These are phyloP conservation scores for Ceratosolen fusciceps DNA, from an alignment of 1,140 invertebrate genomes.

Conservation along the genomic window DNA sequence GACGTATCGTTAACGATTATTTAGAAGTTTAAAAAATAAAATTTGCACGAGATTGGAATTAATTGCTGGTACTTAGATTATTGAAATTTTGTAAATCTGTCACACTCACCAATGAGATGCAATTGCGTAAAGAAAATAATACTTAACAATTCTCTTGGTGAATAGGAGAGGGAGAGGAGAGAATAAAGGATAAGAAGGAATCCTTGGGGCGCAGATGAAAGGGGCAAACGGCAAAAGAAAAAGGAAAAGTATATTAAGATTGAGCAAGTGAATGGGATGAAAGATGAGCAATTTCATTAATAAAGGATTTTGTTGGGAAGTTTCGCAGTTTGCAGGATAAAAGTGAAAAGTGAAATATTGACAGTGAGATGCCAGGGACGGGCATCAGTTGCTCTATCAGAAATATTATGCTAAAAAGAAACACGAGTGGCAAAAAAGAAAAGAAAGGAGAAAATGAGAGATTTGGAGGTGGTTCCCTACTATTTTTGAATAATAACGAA, in stretches of 20 bases:
- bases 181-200: neutral
- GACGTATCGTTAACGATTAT: too few species aligned
- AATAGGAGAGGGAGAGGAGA: neutral
- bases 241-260: slow-evolving; percentile 7
- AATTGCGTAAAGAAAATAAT: too few species aligned
- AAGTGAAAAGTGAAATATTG: slow-evolving; percentile 10
- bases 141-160: too few species aligned
- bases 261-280: too few species aligned
- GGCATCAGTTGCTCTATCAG: slow-evolving; percentile 38
- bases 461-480: slow-evolving; percentile 16
- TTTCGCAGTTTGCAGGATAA: slow-evolving; percentile 13
- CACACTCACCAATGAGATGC: too few species aligned
- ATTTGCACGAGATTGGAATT: too few species aligned
- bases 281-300: slow-evolving; percentile 46
- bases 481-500: slow-evolving; percentile 49
- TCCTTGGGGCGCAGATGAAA: neutral
- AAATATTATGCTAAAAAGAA: slow-evolving; percentile 28
- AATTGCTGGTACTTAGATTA: too few species aligned
- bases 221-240: neutral
- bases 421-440: neutral
- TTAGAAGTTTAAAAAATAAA: too few species aligned
- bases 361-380: neutral
- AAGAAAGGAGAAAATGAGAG: neutral
- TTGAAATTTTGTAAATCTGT: too few species aligned
- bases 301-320: slow-evolving; percentile 34